Evolutionary conservation across 1,140 invertebrate species (phyloP), one percentile per base, ranked within the genome.

Genomic region (Lordiphosa stackelbergi): DNA sequence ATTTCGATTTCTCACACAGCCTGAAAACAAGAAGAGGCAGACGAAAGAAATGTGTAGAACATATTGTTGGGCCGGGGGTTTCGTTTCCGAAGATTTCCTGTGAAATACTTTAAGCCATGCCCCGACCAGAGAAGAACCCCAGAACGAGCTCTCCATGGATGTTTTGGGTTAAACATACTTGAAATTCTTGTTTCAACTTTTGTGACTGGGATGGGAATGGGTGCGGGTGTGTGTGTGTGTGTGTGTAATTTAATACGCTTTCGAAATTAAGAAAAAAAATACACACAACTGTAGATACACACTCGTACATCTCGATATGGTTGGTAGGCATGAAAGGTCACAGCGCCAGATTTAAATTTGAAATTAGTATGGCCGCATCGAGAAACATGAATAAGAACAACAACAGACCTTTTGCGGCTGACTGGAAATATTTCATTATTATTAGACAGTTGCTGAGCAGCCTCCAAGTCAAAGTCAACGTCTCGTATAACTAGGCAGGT

Each of bases 131-230:
- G 42, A 38, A 31, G 47, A 56, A 60, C 51, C 56, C 53, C 62
- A 66, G 59, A 57, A 55, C 40, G 40, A 52, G 61, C 43, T 47
- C 47, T 52, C 24, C 34, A 11, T 24, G 22, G 48, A 49, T 63
- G 69, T 79, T 81, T 81, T 71, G 75, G 63, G 78, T 83, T 83
- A 83, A 83, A 83, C 78, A 83, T 83, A 83, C 77, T 83, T 83
- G 77, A 83, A 83, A 83, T 83, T 83, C 77, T 84, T 83, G 78
- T 83, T 83, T 84, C 77, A 83, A 72, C 73, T 83, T 31, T 53
- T 42, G 55, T 51, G 37, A 34, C 34, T 19, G 16, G 22, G 47
- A 34, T 35, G 40, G 34, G 48, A 57, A 42, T 36, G 53, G 45
- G 41, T 41, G 69, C 41, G 35, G 36, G 38, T 52, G 16, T 35